Base-by-base conservation (phyloP, 1,140 invertebrate genomes). In the Periplaneta americana region DNA sequence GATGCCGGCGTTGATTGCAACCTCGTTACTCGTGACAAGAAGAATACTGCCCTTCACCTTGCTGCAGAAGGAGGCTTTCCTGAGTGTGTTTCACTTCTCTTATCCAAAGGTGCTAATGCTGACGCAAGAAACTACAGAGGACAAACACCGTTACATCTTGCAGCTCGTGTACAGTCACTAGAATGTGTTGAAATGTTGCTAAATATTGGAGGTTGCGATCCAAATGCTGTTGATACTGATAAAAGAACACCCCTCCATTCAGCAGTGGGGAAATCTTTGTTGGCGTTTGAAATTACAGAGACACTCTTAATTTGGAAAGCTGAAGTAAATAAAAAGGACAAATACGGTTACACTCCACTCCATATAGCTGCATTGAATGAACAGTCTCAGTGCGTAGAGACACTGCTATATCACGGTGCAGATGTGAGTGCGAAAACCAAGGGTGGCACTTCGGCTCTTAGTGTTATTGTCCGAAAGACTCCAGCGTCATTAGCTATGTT, bases 291-390 rank as follows among this genome's bases (percentile, higher is more conserved):
- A 83, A 93, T 95, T 13, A 92, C 94, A 37, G 94, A 95, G 85
- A 91, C 91, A 0, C 87, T 96, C 5, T 92, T 96, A 31, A 92
- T 91, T 83, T 94, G 93, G 90, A 94, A 94, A 11, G 94, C 95
- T 6, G 93, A 96, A 84, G 94, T 97, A 0, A 97, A 97, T 86
- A 91, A 93, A 74, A 93, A 95, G 84, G 96, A 98, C 85, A 94
- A 95, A 82, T 97, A 96, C 84, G 96, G 96, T 0, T 97, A 97
- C 86, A 96, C 96, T 0, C 95, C 96, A 0, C 88, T 98, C 22
- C 97, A 98, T 86, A 91, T 98, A 74, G 96, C 96, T 9, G 95
- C 96, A 10, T 87, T 96, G 0, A 96, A 96, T 85, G 95, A 96
- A 36, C 88, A 96, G n/a, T 94, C 94, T 0, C 93, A 94, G 83